A percentile compares a stretch with the other conserved stretches of the same genome.
phyloP scores from a whole-genome alignment of 2,888 invertebrate genomes.

The Calameuta pallipes region DNA sequence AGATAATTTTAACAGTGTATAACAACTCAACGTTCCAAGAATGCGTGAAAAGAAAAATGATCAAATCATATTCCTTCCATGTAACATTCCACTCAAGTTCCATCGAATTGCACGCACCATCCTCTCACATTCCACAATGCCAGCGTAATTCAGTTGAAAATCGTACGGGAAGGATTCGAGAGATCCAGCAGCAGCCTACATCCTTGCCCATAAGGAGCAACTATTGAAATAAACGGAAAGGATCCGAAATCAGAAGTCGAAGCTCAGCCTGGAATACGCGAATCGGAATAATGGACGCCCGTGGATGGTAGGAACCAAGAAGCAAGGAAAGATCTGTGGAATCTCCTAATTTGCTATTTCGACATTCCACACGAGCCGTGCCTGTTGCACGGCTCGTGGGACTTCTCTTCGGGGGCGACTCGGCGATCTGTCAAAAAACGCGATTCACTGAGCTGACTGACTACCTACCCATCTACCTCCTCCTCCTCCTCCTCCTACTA shows the following conservation, averaged over 20 bases:
- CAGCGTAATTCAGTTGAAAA: neutral
- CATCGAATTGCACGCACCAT: neutral
- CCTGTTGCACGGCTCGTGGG: constrained; percentile 54
- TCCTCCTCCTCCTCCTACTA: neutral
- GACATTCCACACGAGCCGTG: constrained; percentile 55
- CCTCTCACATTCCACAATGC: neutral
- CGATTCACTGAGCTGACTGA: constrained; percentile 43
- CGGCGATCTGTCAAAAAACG: constrained; percentile 61
- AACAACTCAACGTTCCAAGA: neutral
- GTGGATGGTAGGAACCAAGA: constrained; percentile 32
- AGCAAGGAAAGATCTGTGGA: constrained; percentile 34
- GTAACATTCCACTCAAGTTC: constrained; percentile 2
- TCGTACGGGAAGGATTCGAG: neutral
- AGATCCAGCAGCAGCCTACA: neutral
- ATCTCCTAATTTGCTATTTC: constrained; percentile 65
- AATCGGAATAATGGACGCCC: neutral
- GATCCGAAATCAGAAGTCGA: neutral
- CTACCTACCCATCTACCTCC: neutral
- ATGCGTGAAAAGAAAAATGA: neutral
- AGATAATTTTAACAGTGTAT: constrained; percentile 21
- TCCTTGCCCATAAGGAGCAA: neutral
- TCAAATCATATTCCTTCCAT: constrained; percentile 1
- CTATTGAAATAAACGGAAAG: neutral
- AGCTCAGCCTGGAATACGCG: neutral
- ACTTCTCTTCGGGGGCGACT: constrained; percentile 49